Evolutionary conservation across 2,888 invertebrate species (phyloP), one percentile per base, ranked within the genome.

Genomic region (Parascotia fuliginaria): DNA sequence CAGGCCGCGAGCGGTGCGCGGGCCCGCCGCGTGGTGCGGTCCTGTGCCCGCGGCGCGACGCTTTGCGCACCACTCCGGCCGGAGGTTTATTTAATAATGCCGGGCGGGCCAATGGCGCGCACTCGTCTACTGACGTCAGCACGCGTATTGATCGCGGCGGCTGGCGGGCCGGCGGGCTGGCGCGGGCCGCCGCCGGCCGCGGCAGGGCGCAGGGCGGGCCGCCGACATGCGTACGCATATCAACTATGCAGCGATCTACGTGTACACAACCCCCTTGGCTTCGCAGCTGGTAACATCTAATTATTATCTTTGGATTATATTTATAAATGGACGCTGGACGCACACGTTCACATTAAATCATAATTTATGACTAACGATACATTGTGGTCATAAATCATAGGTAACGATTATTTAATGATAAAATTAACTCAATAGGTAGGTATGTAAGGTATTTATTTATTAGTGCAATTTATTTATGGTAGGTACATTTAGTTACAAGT

Each of bases 1-100:
- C 84, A 82, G 79, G 74, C 82, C 80, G 80, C 79, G 77, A 61
- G 79, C 79, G 75, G 75, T 71, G 79, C 81, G 81, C 81, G 83
- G 84, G 86, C 88, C 83, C 86, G 85, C 85, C 86, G 85, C 87
- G 84, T 82, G 86, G 83, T 88, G 83, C 87, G 88, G 89, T 85
- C 86, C 87, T 89, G 85, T 87, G 87, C 90, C 91, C 90, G 89
- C 87, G 83, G 78, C 87, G 83, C 83, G 82, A 83, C 83, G 77
- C 83, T 74, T 69, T 64, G 80, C 84, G 85, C 83, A 85, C 85
- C 89, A 79, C 87, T 83, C 83, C 79, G 83, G 75, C 74, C 85
- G 85, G 85, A 85, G 88, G 86, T 85, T 86, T 86, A 85, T 83
- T 83, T 85, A 85, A 83, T 85, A 87, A 88, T 89, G 89, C 89